Conservation (phyloP, 2,113 vertebrate genomes). For the Theristicus caerulescens region DNA sequence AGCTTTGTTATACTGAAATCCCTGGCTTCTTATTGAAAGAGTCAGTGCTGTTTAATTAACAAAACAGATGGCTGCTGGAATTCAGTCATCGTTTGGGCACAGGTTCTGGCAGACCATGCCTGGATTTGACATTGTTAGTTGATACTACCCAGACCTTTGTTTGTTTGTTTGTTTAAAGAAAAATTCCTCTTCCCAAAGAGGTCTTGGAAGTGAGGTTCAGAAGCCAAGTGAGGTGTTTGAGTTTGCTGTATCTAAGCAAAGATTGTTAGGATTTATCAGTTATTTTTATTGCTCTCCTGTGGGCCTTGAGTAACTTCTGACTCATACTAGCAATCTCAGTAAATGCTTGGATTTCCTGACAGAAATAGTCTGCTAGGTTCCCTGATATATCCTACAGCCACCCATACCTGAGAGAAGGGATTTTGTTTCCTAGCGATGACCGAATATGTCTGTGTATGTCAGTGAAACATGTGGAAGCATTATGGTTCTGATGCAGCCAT, state of each 20-base stretch:
- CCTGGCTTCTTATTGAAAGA: neutral
- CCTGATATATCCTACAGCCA: neutral
- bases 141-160: neutral
- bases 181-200: neutral
- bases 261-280: neutral
- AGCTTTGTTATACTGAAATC: neutral
- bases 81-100: slow-evolving; percentile 12
- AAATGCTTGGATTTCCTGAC: neutral
- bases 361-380: neutral
- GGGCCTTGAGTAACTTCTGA: neutral
- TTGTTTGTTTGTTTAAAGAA: neutral
- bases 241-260: neutral
- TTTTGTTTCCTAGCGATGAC: neutral
- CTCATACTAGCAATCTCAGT: neutral
- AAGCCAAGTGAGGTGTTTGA: neutral
- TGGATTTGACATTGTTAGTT: slow-evolving; percentile 15
- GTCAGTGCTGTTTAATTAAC: slow-evolving; percentile 30
- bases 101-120: neutral
- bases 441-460: neutral
- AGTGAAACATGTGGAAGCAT: neutral
- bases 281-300: neutral
- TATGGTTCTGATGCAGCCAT: neutral
- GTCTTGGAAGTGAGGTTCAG: neutral
- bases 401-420: neutral
- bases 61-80: slow-evolving; percentile 38